Conservation (phyloP, 1,140 invertebrate species). For the Zaprionus taronus region DNA sequence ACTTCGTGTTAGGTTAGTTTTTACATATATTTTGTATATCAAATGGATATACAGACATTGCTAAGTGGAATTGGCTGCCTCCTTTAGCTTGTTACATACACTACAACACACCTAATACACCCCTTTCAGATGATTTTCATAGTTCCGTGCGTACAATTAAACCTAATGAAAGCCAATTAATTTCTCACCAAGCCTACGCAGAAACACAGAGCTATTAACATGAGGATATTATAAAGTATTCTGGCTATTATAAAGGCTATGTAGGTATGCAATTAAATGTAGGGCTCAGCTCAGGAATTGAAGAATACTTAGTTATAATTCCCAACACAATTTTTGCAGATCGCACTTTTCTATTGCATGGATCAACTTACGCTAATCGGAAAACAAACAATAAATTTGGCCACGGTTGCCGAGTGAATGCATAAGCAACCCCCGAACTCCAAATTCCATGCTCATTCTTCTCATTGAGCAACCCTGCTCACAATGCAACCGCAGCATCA, state of each 20-base stretch:
- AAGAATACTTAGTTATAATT: neutral
- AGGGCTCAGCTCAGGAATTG: slow-evolving; percentile 6
- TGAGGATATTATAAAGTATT: too few species aligned
- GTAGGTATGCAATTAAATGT: neutral
- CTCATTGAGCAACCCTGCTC: neutral
- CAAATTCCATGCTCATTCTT: slow-evolving; percentile 5
- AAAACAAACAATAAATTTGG: slow-evolving; percentile 47
- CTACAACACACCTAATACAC: too few species aligned
- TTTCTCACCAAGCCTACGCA: too few species aligned
- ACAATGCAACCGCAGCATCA: slow-evolving; percentile 47
- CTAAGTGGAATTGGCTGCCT: too few species aligned
- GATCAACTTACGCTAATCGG: slow-evolving; percentile 49
- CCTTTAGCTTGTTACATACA: neutral
- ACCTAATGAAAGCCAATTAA: too few species aligned
- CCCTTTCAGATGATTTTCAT: too few species aligned
- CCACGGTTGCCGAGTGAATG: slow-evolving; percentile 69
- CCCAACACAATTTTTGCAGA: neutral
- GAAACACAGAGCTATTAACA: too few species aligned
- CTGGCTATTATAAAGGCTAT: too few species aligned
- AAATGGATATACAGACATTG: too few species aligned
- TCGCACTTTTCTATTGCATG: slow-evolving; percentile 24
- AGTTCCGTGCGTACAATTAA: too few species aligned
- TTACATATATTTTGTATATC: too few species aligned
- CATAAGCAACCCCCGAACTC: slow-evolving; percentile 56
- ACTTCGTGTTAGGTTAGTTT: too few species aligned